Evolutionary conservation across 1,140 invertebrate genomes (phyloP).

Genomic region (Calephelis virginiensis): DNA sequence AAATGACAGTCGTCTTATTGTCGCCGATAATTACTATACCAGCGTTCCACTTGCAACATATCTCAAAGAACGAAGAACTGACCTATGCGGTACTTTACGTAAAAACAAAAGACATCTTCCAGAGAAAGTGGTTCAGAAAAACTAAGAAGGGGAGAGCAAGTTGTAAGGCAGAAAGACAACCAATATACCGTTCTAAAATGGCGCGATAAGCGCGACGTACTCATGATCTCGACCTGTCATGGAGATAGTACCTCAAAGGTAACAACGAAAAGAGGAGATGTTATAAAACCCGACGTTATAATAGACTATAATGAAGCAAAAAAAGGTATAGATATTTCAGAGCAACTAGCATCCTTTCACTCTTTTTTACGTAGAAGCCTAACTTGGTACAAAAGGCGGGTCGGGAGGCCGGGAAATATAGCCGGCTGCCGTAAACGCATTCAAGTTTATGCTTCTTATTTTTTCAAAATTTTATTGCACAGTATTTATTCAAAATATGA

Average conservation of each 20-base stretch:
- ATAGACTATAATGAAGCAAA: conserved; percentile 58
- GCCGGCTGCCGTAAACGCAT: no score
- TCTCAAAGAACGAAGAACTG: conserved; percentile 48
- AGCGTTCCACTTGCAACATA: conserved; percentile 48
- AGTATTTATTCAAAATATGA: no score
- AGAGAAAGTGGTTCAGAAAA: conserved; percentile 44
- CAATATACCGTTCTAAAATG: conserved; percentile 50
- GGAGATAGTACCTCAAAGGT: conserved; percentile 30
- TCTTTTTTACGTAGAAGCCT: conserved; percentile 27
- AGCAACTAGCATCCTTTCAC: conserved; percentile 29
- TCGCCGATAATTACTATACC: conserved; percentile 68
- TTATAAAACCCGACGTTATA: conserved; percentile 47
- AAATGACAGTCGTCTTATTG: conserved; percentile 49
- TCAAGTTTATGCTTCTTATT: no score
- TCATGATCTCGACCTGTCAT: no score
- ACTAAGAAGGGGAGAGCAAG: conserved; percentile 46
- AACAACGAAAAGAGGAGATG: conserved; percentile 33
- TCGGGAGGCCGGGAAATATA: no score
- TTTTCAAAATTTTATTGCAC: no score
- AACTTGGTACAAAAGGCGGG: conserved; percentile 29
- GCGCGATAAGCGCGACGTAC: no score
- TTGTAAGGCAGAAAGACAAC: conserved; percentile 46
- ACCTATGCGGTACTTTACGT: conserved; percentile 51
- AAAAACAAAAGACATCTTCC: conserved; percentile 42
- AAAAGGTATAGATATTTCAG: conserved; percentile 57